Conservation (phyloP, 1,140 invertebrate genomes). For the Drosophila oshimai region DNA sequence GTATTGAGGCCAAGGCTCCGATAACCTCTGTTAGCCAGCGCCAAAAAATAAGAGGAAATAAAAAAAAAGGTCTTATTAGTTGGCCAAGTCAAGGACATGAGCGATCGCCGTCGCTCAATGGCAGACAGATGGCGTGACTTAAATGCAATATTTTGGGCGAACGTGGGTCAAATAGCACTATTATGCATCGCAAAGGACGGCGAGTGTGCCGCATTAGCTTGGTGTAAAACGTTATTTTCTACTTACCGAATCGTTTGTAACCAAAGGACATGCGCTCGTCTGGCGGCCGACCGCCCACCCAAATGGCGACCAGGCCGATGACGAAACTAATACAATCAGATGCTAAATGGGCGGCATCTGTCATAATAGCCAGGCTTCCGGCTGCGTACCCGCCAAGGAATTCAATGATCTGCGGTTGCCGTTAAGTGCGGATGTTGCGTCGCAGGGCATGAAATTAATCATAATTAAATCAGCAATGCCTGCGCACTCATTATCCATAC, state of each 20-base stretch:
- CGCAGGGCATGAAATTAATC: conserved; percentile 46
- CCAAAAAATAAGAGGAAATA: neutral
- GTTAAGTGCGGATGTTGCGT: conserved; percentile 7
- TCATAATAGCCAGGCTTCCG: conserved; percentile 91
- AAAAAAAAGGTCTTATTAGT: neutral
- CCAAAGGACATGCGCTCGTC: conserved; percentile 90
- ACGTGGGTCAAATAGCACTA: neutral
- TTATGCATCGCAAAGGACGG: neutral
- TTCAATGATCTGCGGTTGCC: conserved; percentile 85
- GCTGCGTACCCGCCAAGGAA: conserved; percentile 90
- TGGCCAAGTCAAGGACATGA: neutral
- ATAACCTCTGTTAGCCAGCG: conserved; percentile 84
- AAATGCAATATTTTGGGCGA: conserved; percentile 33
- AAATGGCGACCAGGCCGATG: conserved; percentile 90
- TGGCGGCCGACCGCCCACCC: conserved; percentile 86
- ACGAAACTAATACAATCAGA: conserved; percentile 93
- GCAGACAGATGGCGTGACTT: neutral
- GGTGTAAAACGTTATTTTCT: conserved; percentile 51
- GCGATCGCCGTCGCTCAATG: neutral
- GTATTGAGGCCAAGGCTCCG: conserved; percentile 86
- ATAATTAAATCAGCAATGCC: conserved; percentile 54
- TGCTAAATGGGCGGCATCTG: conserved; percentile 92
- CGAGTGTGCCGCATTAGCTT: conserved; percentile 36
- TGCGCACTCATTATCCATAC: conserved; percentile 9
- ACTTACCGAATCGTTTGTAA: conserved; percentile 89